Conservation (phyloP, 2,888 invertebrate genomes). For the Tupiocoris notatus region DNA sequence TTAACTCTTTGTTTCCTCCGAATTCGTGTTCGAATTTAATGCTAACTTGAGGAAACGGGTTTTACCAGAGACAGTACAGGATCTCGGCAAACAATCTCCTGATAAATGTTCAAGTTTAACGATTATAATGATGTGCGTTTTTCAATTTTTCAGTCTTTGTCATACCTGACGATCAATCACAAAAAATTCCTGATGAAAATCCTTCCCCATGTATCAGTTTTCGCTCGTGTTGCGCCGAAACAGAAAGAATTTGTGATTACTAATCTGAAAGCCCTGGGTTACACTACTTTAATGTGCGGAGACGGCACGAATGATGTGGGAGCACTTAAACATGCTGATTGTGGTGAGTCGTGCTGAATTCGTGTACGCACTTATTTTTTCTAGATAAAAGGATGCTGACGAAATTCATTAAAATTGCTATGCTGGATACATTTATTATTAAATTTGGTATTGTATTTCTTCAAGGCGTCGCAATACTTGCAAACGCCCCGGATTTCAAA, state of each 20-base stretch:
- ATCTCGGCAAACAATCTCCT: too few species aligned
- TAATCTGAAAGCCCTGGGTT: conserved; percentile 82
- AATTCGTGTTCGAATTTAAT: too few species aligned
- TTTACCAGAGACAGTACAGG: too few species aligned
- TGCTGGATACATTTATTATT: too few species aligned
- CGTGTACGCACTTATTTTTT: too few species aligned
- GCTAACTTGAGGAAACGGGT: too few species aligned
- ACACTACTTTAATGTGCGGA: conserved; percentile 95
- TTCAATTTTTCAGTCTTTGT: conserved; percentile 63
- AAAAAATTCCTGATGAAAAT: conserved; percentile 66
- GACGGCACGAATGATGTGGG: conserved; percentile 99
- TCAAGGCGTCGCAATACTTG: conserved; percentile 79
- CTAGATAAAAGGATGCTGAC: too few species aligned
- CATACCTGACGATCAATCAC: conserved; percentile 66
- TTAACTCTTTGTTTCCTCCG: too few species aligned
- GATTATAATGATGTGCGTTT: too few species aligned
- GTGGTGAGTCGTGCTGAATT: conserved; percentile 62
- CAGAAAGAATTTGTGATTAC: conserved; percentile 96
- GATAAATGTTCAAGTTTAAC: too few species aligned
- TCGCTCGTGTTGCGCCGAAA: conserved; percentile 96
- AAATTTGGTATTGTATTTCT: too few species aligned
- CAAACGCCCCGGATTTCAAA: conserved; percentile 70
- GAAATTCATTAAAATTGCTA: too few species aligned
- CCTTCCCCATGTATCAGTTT: conserved; percentile 85
- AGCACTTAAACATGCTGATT: conserved; percentile 96